Conservation (phyloP, 2,888 invertebrate genomes). For the Habrosyne pyritoides region DNA sequence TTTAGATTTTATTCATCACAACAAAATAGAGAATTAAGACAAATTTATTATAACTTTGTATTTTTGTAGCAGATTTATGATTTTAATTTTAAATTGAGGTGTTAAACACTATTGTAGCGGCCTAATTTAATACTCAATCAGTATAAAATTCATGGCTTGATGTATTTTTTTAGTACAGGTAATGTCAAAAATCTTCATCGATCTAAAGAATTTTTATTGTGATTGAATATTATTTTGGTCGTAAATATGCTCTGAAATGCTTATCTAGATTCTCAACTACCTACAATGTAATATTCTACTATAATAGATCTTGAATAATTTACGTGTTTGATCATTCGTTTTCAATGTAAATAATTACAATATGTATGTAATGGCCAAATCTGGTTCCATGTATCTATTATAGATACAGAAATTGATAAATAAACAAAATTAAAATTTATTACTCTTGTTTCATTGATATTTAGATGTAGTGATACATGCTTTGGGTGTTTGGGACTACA, state of each 20-base stretch:
- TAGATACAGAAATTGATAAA: conserved; percentile 84
- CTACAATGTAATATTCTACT: neutral
- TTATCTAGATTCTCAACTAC: neutral
- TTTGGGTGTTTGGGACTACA: too few species aligned
- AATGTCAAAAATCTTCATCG: too few species aligned
- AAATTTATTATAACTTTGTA: conserved; percentile 49
- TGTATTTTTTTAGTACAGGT: too few species aligned
- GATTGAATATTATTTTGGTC: too few species aligned
- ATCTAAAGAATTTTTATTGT: too few species aligned
- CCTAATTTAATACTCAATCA: too few species aligned
- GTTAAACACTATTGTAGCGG: too few species aligned
- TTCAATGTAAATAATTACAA: conserved; percentile 60
- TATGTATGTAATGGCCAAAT: conserved; percentile 58
- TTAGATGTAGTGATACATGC: too few species aligned
- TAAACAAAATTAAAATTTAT: conserved; percentile 63
- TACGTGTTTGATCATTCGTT: conserved; percentile 32
- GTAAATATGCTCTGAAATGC: neutral
- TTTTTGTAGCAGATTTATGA: conserved; percentile 54
- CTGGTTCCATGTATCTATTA: conserved; percentile 72
- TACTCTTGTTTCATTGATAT: conserved; percentile 29
- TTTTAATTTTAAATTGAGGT: conserved; percentile 12
- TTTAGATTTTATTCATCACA: conserved; percentile 54
- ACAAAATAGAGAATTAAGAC: conserved; percentile 49
- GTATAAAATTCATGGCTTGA: too few species aligned
- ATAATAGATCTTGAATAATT: conserved; percentile 7